Evolutionary conservation across 2,113 vertebrate species (phyloP), one percentile per base, ranked within the genome.

Genomic region (Cottus gobio): DNA sequence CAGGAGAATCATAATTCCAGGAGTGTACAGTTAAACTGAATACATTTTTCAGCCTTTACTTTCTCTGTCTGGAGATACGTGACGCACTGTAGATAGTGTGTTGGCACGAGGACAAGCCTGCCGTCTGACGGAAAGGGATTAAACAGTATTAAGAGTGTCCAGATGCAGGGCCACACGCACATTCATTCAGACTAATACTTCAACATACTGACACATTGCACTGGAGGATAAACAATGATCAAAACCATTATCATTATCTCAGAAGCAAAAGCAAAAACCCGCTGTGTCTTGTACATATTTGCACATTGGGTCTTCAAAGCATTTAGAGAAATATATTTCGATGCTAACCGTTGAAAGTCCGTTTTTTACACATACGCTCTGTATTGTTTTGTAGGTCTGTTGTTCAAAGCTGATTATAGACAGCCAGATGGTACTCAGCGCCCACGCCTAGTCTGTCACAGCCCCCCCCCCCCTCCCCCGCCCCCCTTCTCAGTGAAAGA

Each of bases 341-440:
- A 60, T 79, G 60, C 12, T 66, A 28, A 34, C 73, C 50, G 5
- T 63, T 62, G 83, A 42, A 46, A 69, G 39, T 7, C 34, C 80
- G 82, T 71, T 85, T 85, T 78, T 76, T 75, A 67, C 71, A 79
- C 79, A 75, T 70, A 63, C 18, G 50, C 82, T 58, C 80, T 80
- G 73, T 71, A 62, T 75, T 18, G 26, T 85, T 84, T 77, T 34
- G 57, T 69, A 65, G 77, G 54, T 75, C 82, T 63, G 71, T 86
- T 84, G 81, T 90, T 86, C 78, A 90, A 93, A 94, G 93, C 92
- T 92, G 92, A 93, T 94, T 93, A 92, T 82, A 88, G 63, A 54
- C 3, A 36, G 62, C 87, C 93, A 94, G 91, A 93, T 92, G 91
- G 91, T 78, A 64, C 66, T 60, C 80, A 64, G 57, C 61, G 80